A percentile compares a stretch with the other conserved stretches of the same genome.
These are phyloP conservation scores for Dicycla oo DNA, from an alignment of 2,888 invertebrate species.

Conservation along the genomic window DNA sequence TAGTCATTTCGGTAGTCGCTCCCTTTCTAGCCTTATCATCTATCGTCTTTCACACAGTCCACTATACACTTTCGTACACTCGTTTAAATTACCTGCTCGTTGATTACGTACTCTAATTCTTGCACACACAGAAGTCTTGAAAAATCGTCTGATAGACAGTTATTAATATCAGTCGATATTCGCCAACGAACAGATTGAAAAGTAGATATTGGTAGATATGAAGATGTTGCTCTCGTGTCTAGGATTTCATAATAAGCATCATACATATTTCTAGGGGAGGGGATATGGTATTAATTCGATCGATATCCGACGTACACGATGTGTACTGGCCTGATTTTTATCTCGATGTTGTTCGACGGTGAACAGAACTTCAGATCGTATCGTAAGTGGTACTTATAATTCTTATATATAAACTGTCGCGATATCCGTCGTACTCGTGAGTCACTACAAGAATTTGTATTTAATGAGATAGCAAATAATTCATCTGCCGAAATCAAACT, in stretches of 20 bases:
- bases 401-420: conserved; percentile 13
- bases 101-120: not conserved
- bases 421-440: not conserved
- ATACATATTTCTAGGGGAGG: not conserved
- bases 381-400: conserved; percentile 38
- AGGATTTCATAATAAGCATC: conserved; percentile 2
- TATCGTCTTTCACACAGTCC: too few species aligned
- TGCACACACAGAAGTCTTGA: not conserved
- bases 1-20: too few species aligned
- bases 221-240: not conserved
- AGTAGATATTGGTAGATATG: not conserved
- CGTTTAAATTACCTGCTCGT: not conserved
- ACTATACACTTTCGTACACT: too few species aligned
- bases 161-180: not conserved
- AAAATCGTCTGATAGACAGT: not conserved
- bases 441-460: conserved; percentile 3
- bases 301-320: not conserved
- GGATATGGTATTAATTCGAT: not conserved
- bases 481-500: conserved; percentile 1
- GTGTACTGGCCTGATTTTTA: conserved; percentile 14
- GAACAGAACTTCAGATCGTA: conserved; percentile 36
- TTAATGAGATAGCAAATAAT: not conserved
- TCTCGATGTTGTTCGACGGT: conserved; percentile 29
- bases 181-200: not conserved
- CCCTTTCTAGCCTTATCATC: too few species aligned